Conservation (phyloP, 2,797 vertebrate genomes). For the Pitangus sulphuratus region DNA sequence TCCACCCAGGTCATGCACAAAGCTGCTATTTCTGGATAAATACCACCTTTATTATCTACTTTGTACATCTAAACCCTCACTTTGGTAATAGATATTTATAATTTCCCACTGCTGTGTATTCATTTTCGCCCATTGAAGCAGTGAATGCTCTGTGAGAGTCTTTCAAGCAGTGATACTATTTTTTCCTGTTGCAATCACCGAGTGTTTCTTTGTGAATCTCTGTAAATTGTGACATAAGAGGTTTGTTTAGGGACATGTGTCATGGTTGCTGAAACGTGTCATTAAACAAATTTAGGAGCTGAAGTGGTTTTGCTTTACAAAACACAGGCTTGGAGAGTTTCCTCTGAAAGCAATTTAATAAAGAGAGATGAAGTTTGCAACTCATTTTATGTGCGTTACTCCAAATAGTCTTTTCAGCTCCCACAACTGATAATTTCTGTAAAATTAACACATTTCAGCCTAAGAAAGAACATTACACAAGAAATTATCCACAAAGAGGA, state of each 20-base stretch:
- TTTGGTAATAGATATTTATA: background rate
- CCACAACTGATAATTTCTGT: background rate
- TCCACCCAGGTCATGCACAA: background rate
- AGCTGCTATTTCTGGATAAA: constrained; percentile 2
- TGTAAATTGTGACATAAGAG: background rate
- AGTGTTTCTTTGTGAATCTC: background rate
- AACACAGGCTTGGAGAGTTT: background rate
- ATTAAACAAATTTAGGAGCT: constrained; percentile 36
- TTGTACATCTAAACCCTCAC: background rate
- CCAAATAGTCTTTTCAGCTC: background rate
- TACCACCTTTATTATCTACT: background rate
- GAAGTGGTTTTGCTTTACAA: background rate
- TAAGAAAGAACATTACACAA: background rate
- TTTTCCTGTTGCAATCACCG: background rate
- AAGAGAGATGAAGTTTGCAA: background rate
- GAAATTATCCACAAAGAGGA: background rate
- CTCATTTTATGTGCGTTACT: background rate
- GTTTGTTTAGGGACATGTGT: background rate
- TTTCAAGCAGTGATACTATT: background rate
- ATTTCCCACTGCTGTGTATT: background rate
- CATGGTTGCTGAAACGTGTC: background rate
- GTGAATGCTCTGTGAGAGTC: background rate
- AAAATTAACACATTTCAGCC: background rate
- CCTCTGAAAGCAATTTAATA: background rate
- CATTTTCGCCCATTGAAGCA: background rate